Base-by-base conservation (phyloP, 2,113 vertebrate species). In the Nymphicus hollandicus region DNA sequence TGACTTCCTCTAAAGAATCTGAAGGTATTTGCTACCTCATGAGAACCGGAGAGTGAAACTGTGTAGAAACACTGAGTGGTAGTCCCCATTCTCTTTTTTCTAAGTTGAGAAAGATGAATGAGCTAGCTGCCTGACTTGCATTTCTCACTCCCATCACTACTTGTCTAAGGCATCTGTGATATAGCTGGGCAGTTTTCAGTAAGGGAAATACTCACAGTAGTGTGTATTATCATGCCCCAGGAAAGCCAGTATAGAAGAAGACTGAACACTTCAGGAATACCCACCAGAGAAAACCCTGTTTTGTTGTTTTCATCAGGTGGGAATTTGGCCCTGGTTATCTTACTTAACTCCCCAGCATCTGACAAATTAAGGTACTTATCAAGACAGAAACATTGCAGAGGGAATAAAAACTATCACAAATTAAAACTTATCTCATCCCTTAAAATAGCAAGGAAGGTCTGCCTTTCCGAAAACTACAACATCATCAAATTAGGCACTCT, bases 51-150 rank as follows among this genome's bases (percentile, higher is more conserved):
- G 91, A 92, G 82, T 70, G 88, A 96, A 93, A 93, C 88, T 43
- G 11, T 77, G n/a, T 91, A 94, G 77, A 96, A 95, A 93, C 46
- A 91, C 11, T 1, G 1, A 89, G 78, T 80, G n/a, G 29, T 60
- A 88, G 81, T 91, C 83, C 69, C 86, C 83, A 92, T 92, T 95
- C 96, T 95, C 35, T 86, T 94, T 94, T 93, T 76, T 73, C 65
- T 84, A 53, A 44, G 23, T 44, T 94, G 49, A 95, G 56, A 95
- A 88, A 91, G 77, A 89, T 92, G 88, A 91, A 93, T 91, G 78
- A 94, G 53, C 1, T 22, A 65, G 28, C 46, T 89, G 77, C 77
- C 61, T 85, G 58, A 70, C 56, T 92, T 66, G 91, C 29, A 39
- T 76, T 94, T 94, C 91, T 82, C 53, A 29, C 63, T 84, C 63